phyloP scores from a whole-genome alignment of 2,797 vertebrate genomes.

The Neopelma chrysocephalum region DNA sequence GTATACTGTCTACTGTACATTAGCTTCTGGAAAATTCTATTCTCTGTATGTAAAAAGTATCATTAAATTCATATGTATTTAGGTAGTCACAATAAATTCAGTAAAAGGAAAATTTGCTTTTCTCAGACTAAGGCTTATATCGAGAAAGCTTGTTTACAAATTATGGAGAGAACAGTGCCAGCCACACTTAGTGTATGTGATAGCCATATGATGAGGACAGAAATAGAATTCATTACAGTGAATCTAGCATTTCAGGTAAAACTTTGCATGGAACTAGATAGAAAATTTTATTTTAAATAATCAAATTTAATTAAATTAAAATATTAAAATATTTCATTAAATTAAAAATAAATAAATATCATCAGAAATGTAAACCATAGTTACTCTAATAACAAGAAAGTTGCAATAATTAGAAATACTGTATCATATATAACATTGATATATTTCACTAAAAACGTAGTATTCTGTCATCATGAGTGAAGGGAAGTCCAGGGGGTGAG shows the following conservation, averaged over 20 bases:
- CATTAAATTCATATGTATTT: neutral
- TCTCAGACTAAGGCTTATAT: neutral
- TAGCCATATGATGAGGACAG: neutral
- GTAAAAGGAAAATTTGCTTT: neutral
- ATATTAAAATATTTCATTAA: too few species aligned
- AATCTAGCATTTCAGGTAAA: neutral
- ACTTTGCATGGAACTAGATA: neutral
- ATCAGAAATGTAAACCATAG: neutral
- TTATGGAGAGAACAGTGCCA: neutral
- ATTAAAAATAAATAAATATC: too few species aligned
- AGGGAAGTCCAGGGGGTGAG: neutral
- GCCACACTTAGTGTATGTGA: neutral
- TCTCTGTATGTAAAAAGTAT: neutral
- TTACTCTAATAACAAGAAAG: neutral
- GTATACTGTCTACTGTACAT: fast-evolving
- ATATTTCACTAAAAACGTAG: neutral
- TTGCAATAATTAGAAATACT: neutral
- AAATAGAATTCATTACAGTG: neutral
- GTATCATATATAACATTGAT: neutral
- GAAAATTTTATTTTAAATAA: neutral
- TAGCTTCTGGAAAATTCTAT: neutral
- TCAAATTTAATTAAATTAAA: neutral
- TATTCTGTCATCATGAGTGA: neutral
- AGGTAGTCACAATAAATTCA: neutral
- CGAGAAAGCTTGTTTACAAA: neutral